phyloP scores from a whole-genome alignment of 1,140 invertebrate genomes.

The Paracyclopina nana region DNA sequence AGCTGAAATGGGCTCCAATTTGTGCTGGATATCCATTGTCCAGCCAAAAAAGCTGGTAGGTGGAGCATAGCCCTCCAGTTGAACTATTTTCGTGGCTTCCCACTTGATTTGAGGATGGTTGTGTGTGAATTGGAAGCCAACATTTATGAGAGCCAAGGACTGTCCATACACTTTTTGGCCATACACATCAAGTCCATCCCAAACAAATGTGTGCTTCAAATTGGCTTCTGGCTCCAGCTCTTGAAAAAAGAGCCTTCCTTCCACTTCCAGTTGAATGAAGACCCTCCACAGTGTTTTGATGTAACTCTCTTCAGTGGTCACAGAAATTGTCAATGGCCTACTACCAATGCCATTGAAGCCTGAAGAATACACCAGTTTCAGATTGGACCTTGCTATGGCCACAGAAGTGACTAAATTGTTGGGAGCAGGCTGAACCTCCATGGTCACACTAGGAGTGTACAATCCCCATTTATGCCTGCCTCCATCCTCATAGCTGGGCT shows the following conservation, averaged over 20 bases:
- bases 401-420: constrained; percentile 79
- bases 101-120: no score
- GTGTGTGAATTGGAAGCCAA: no score
- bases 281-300: constrained; percentile 82
- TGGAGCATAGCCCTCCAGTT: no score
- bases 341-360: no score
- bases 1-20: no score
- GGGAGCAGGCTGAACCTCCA: constrained; percentile 79
- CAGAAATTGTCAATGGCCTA: no score
- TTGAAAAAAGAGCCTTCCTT: constrained; percentile 78
- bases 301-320: constrained; percentile 67
- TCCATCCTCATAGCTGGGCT: no score
- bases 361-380: constrained; percentile 86
- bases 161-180: constrained; percentile 79
- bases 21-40: no score
- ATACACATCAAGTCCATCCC: constrained; percentile 92
- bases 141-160: constrained; percentile 72
- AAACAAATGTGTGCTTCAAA: constrained; percentile 87
- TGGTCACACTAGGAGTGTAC: no score
- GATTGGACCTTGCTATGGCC: constrained; percentile 69
- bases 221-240: constrained; percentile 83
- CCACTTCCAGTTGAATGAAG: constrained; percentile 75
- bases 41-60: no score
- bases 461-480: no score
- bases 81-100: no score